Base-by-base conservation (phyloP, 2,888 invertebrate genomes). In the Agrochola lychnidis region DNA sequence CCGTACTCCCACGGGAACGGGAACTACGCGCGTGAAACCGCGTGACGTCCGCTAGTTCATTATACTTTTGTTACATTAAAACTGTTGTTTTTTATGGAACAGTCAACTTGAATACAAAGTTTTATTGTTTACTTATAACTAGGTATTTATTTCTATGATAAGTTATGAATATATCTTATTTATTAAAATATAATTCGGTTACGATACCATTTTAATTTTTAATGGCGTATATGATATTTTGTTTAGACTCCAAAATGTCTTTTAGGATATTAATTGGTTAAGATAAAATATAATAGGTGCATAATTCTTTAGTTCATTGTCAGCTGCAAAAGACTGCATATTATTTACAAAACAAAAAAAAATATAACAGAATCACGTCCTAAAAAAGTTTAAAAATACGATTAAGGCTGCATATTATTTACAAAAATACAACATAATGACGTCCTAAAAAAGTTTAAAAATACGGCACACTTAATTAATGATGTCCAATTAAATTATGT, bases 111-210 rank as follows among this genome's bases (percentile, higher is more conserved):
- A 56, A 66, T 66, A 19, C 42, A 14, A 14, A 40, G 14, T 51
- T 14, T 25, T 19, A 45, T 68, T 70, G n/a, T 25, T 51, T 19
- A 51, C n/a, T 10, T 42, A 22, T 56, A 64, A 6, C 4, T 12
- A 7, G 6, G 30, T 72, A 72, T 67, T 67, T 30, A 36, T 56
- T 40, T 30, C 0, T 19, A 10, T 61, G 40, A 40, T 45, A 68
- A 36, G 5, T 73, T 36, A 69, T 40, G 25, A 36, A 59, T 48
- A 4, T 68, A 59, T 73, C 48, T 14, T 61, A 42, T 72, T 53
- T 72, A 53, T 48, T 71, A 10, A 7, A 36, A 51, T 0, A 16
- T 22, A 25, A 25, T 59, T 22, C 22, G 5, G 4, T 19, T 57
- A 7, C 0, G 0, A 5, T 48, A 22, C 2, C 25, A 51, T 61